A percentile compares a stretch with the other conserved stretches of the same genome.
phyloP scores from a whole-genome alignment of 2,113 vertebrate species.

The Puffinus mauretanicus region DNA sequence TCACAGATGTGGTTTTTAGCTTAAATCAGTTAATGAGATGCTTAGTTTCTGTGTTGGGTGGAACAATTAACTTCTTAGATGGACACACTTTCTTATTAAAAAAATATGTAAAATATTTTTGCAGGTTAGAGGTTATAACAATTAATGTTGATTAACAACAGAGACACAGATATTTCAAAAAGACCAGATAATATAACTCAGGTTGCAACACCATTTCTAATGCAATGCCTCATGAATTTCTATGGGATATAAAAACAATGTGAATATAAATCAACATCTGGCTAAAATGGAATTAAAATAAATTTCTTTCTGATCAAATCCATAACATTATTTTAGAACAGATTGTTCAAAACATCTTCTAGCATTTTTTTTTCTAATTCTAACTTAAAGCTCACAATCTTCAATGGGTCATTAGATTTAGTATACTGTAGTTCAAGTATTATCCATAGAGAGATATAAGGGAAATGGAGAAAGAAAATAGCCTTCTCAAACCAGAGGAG shows the following conservation, averaged over 20 bases:
- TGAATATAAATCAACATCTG: neutral
- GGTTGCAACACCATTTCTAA: neutral
- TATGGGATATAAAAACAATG: neutral
- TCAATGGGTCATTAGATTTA: neutral
- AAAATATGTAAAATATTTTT: neutral
- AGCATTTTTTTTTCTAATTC: neutral
- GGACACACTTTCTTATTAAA: neutral
- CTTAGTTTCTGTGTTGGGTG: neutral
- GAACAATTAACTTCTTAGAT: neutral
- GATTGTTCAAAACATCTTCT: neutral
- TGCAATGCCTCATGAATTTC: neutral
- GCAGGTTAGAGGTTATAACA: neutral
- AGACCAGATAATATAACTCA: neutral
- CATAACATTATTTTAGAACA: neutral
- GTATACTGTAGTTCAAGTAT: neutral
- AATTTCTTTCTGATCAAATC: neutral
- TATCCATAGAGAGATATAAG: neutral
- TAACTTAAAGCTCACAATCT: neutral
- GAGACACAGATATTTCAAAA: neutral
- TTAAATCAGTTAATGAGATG: neutral
- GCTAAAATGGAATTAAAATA: neutral
- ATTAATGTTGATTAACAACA: neutral
- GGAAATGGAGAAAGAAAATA: neutral
- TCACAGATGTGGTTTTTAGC: neutral
- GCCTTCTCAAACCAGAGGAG: neutral